A percentile compares a stretch with the other conserved stretches of the same genome.
phyloP scores from a whole-genome alignment of 2,888 invertebrate genomes.

The Acronicta psi region DNA sequence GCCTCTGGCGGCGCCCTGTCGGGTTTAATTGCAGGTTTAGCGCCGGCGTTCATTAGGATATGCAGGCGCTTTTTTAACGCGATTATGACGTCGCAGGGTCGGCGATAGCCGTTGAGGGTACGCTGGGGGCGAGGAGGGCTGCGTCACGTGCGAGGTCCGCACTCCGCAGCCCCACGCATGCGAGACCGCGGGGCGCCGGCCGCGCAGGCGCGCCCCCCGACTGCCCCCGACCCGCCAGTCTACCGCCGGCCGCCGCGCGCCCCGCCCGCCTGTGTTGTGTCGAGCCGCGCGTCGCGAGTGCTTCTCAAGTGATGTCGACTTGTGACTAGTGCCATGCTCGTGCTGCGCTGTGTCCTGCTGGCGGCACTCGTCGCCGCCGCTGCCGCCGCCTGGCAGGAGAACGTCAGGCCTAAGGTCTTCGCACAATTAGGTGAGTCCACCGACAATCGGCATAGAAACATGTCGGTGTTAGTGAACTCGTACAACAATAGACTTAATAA shows the following conservation, averaged over 20 bases:
- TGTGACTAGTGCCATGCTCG: conserved; percentile 88
- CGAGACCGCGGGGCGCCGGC: conserved; percentile 87
- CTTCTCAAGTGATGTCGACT: conserved; percentile 85
- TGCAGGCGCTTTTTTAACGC: conserved; percentile 87
- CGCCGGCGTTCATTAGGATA: conserved; percentile 85
- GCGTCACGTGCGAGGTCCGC: conserved; percentile 89
- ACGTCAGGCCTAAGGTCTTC: conserved; percentile 97
- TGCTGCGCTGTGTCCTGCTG: conserved; percentile 84
- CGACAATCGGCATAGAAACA: conserved; percentile 67
- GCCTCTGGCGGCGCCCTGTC: conserved; percentile 72
- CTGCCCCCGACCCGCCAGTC: conserved; percentile 85
- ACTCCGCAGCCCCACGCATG: conserved; percentile 89
- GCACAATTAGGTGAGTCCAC: conserved; percentile 95
- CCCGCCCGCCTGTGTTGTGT: conserved; percentile 73
- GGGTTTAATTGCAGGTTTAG: conserved; percentile 85
- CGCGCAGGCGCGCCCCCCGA: conserved; percentile 78
- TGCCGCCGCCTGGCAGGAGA: conserved; percentile 95
- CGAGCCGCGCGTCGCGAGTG: conserved; percentile 78
- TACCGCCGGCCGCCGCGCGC: conserved; percentile 87
- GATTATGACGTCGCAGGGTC: conserved; percentile 87
- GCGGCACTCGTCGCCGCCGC: conserved; percentile 88
- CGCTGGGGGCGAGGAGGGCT: conserved; percentile 86
- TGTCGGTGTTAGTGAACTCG: conserved; percentile 74
- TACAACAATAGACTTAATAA: conserved; percentile 77
- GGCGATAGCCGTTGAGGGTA: conserved; percentile 74